Base-by-base conservation (phyloP, 1,140 invertebrate genomes). In the Drosophila lacteicornis region DNA sequence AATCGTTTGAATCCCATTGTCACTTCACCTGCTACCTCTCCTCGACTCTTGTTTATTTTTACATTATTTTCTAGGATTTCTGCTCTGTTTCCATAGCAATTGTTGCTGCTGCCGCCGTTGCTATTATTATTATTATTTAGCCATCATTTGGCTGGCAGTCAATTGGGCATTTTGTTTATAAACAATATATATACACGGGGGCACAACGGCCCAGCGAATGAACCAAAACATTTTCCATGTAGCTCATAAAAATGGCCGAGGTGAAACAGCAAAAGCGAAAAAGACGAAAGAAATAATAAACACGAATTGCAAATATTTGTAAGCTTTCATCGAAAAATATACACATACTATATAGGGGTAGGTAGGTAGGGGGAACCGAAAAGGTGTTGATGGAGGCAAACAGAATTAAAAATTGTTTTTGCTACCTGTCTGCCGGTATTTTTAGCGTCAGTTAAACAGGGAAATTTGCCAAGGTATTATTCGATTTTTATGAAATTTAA, bases 101-200 rank as follows among this genome's bases (percentile, higher is more conserved):
- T 36, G 33, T 11, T 33, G 30, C 7, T 33, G 8, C 30, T 33
- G 30, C 30, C 8, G 30, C 43, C 27, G 60, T 42, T 77, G 50
- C 49, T 65, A 51, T 75, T 77, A 61, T 66, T 84, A 66, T 84
- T 86, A 69, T 70, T 85, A 79, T 82, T 63, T 82, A 66, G 75
- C 69, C 82, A 85, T 85, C 71, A 85, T 83, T 85, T 76, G 79
- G 82, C 68, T 70, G 61, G 42, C 82, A 85, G 65, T 87, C 84
- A 79, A 79, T 82, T 87, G 82, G 70, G 63, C 63, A 46, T 69
- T 78, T 75, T 86, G 83, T 80, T 87, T 87, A 88, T 88, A 88
- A 87, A 87, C 80, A 87, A 83, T 74, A 57, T 15, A 50, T 33
- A 17, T 59, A 65, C 19, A 55, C 17, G 38, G 56, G 40, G 38